phyloP scores from a whole-genome alignment of 1,140 invertebrate genomes.

The Rhyacophila brunnea region DNA sequence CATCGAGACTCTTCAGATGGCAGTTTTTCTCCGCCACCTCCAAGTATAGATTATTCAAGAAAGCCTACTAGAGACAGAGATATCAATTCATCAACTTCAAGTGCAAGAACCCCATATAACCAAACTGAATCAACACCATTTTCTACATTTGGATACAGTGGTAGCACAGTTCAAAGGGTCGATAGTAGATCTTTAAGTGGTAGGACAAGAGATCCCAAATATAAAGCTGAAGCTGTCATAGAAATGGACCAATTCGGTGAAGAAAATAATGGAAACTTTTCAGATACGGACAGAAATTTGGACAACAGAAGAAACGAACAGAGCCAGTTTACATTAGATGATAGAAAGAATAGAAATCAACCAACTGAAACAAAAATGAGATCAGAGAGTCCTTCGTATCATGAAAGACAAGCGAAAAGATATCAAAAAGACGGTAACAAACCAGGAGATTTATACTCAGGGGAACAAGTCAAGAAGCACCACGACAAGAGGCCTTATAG shows the following conservation, averaged over 20 bases:
- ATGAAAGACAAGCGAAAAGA: background rate
- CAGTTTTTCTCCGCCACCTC: constrained; percentile 30
- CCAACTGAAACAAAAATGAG: constrained; percentile 5
- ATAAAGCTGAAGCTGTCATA: constrained; percentile 64
- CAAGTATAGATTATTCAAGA: constrained; percentile 30
- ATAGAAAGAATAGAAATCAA: constrained; percentile 29
- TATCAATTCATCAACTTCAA: constrained; percentile 18
- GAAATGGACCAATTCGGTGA: constrained; percentile 55
- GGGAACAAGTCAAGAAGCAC: constrained; percentile 39
- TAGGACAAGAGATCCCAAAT: constrained; percentile 51
- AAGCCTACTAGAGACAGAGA: constrained; percentile 21
- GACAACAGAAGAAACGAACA: constrained; percentile 36
- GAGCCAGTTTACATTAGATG: constrained; percentile 10
- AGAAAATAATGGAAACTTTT: constrained; percentile 26
- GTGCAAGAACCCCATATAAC: constrained; percentile 7
- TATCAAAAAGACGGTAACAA: constrained; percentile 22
- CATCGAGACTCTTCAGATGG: constrained; percentile 40
- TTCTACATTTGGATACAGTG: constrained; percentile 58
- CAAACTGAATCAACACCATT: constrained; percentile 39
- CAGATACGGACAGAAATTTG: constrained; percentile 15
- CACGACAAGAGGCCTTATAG: constrained; percentile 62
- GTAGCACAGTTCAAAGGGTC: constrained; percentile 43
- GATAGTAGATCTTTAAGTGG: constrained; percentile 44
- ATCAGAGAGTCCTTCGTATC: constrained; percentile 2
- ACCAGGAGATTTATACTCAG: constrained; percentile 25